These are phyloP conservation scores for Microchrysa polita DNA, from an alignment of 2,888 invertebrate species.

Conservation along the genomic window DNA sequence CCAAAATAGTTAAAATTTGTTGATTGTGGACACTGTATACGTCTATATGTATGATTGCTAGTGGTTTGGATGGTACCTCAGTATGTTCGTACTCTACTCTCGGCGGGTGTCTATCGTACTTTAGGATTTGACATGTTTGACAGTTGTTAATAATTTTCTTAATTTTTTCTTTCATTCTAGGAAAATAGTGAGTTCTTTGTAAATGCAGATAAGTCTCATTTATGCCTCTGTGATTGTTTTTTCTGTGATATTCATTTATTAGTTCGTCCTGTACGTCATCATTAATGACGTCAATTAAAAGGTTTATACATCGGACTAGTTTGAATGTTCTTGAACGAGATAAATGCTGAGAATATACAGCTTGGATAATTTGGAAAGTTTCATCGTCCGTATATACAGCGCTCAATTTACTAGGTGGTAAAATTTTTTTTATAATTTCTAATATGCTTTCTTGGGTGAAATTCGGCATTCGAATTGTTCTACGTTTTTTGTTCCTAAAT, in stretches of 20 bases:
- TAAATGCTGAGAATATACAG: conserved; percentile 40
- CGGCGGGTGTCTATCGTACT: too few relatives aligned
- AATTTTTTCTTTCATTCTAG: conserved; percentile 35
- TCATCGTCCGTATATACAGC: conserved; percentile 33
- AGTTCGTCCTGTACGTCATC: conserved; percentile 20
- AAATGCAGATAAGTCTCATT: not conserved
- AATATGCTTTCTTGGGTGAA: not conserved
- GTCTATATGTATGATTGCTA: too few relatives aligned
- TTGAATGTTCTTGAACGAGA: conserved; percentile 1
- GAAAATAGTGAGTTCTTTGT: conserved; percentile 39
- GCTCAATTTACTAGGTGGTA: conserved; percentile 3
- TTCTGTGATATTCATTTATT: not conserved
- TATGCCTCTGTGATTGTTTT: conserved; percentile 17
- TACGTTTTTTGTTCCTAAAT: not conserved
- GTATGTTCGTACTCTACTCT: too few relatives aligned
- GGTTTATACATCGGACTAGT: conserved; percentile 23
- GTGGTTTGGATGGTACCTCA: too few relatives aligned
- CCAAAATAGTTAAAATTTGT: conserved; percentile 28
- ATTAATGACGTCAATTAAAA: conserved; percentile 9
- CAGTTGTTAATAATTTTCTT: conserved; percentile 44
- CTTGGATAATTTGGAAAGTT: conserved; percentile 50
- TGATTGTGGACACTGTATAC: too few relatives aligned
- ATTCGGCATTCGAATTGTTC: not conserved
- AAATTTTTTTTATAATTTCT: not conserved
- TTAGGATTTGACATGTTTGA: conserved; percentile 31